A percentile compares a stretch with the other conserved stretches of the same genome.
phyloP scores from a whole-genome alignment of 1,140 invertebrate genomes.

The Orussus abietinus region DNA sequence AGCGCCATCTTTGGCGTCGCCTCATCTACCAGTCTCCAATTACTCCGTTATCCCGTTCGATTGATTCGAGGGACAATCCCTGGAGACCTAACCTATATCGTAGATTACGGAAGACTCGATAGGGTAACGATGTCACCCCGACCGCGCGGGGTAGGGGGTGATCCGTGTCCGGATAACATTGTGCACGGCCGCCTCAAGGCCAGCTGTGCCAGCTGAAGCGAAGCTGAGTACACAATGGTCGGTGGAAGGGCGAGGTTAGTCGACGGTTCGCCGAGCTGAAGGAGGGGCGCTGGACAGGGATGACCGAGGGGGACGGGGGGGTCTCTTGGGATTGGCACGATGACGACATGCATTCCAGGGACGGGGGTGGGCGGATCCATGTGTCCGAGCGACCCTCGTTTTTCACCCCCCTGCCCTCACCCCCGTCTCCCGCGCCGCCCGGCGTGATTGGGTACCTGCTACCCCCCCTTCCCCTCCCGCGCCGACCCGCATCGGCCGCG shows the following conservation, averaged over 20 bases:
- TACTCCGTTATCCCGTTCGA: too few species aligned
- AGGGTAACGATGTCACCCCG: too few species aligned
- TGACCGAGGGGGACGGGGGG: not conserved
- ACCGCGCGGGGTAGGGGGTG: not conserved
- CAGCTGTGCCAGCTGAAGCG: slow-evolving; percentile 34
- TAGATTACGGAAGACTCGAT: too few species aligned
- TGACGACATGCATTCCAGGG: slow-evolving; percentile 33
- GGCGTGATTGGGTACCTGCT: not conserved
- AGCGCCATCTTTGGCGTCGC: too few species aligned
- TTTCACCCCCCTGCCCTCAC: slow-evolving; percentile 5
- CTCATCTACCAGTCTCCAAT: too few species aligned
- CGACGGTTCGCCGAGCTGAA: not conserved
- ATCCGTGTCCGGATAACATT: not conserved
- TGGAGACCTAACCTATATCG: too few species aligned
- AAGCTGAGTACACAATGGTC: slow-evolving; percentile 27
- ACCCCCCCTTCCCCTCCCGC: slow-evolving; percentile 2
- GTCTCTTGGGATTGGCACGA: slow-evolving; percentile 19
- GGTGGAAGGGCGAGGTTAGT: slow-evolving; percentile 8
- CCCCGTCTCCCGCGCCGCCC: not conserved
- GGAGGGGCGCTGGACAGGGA: slow-evolving; percentile 10
- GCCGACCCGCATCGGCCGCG: slow-evolving; percentile 8
- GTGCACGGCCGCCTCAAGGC: slow-evolving; percentile 8
- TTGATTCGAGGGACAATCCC: too few species aligned
- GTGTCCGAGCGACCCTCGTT: too few species aligned
- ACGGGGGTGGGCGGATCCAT: slow-evolving; percentile 27